Evolutionary conservation across 30 jellyfish, hydroid and myxozoan genomes (phyloP).

Genomic region (Catostylus mosaicus): DNA sequence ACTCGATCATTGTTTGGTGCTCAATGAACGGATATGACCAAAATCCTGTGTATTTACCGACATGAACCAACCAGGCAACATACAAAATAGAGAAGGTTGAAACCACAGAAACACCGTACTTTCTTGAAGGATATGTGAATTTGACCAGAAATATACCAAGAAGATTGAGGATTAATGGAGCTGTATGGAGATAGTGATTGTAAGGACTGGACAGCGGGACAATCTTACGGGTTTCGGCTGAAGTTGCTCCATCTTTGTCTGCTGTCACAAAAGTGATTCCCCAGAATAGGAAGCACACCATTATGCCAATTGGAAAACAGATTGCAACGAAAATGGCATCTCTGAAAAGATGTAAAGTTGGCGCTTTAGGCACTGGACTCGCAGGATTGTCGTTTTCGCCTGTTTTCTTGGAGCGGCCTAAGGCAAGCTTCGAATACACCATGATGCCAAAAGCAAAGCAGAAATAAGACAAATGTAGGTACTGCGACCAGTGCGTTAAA

Average conservation of each 20-base stretch:
- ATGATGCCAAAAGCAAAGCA: conserved; percentile 27
- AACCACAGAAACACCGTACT: conserved; percentile 7
- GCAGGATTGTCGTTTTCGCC: not conserved
- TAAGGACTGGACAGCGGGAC: conserved; percentile 44
- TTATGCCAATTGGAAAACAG: conserved; percentile 44
- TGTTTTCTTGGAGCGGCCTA: not conserved
- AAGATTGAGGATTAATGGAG: conserved; percentile 26
- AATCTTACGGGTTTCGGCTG: conserved; percentile 20
- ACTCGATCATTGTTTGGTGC: conserved; percentile 21
- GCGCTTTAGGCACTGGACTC: not conserved
- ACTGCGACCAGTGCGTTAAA: conserved; percentile 50
- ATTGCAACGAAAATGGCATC: conserved; percentile 34
- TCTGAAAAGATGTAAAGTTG: conserved; percentile 7
- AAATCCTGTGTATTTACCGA: conserved; percentile 39
- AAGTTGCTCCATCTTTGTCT: conserved; percentile 9
- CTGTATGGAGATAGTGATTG: conserved; percentile 48
- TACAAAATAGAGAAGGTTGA: conserved; percentile 5
- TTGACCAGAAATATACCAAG: conserved; percentile 14
- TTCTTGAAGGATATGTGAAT: conserved; percentile 38
- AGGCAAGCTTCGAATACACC: not conserved
- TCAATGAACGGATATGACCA: conserved; percentile 46
- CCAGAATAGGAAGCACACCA: conserved; percentile 52
- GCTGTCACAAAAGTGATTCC: conserved; percentile 15
- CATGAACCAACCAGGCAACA: conserved; percentile 52
- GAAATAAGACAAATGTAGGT: conserved; percentile 11